phyloP scores from a whole-genome alignment of 2,888 invertebrate genomes.

The Odontocolon sp. region DNA sequence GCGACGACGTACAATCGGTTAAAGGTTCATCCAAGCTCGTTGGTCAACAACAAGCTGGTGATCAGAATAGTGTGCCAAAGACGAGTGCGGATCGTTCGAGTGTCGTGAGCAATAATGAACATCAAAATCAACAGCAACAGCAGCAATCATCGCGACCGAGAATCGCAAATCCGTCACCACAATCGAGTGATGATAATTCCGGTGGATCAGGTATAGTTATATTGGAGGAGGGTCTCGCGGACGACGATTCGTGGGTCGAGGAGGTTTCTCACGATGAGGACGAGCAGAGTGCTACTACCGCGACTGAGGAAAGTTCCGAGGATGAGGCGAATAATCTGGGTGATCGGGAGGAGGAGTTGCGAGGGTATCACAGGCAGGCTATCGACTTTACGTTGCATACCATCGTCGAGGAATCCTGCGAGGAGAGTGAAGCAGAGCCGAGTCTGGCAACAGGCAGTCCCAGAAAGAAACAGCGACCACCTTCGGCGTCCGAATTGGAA shows the following conservation, averaged over 20 bases:
- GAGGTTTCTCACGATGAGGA: slow-evolving; percentile 92
- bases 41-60: slow-evolving; percentile 29
- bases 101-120: slow-evolving; percentile 43
- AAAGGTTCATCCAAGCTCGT: slow-evolving; percentile 67
- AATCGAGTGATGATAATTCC: slow-evolving; percentile 83
- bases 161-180: slow-evolving; percentile 52
- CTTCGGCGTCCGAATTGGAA: slow-evolving; percentile 92
- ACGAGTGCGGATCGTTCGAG: slow-evolving; percentile 59
- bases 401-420: slow-evolving; percentile 96
- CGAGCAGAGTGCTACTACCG: slow-evolving; percentile 84
- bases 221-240: slow-evolving; percentile 93
- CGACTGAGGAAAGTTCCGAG: slow-evolving; percentile 87
- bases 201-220: slow-evolving; percentile 87
- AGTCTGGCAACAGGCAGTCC: slow-evolving; percentile 75
- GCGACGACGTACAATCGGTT: slow-evolving; percentile 76
- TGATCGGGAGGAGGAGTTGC: slow-evolving; percentile 90
- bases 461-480: slow-evolving; percentile 85
- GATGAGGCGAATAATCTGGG: slow-evolving; percentile 83
- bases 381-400: slow-evolving; percentile 96
- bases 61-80: slow-evolving; percentile 58
- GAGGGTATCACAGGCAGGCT: slow-evolving; percentile 91
- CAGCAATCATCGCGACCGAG: slow-evolving; percentile 29
- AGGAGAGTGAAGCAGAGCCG: slow-evolving; percentile 93
- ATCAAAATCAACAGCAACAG: not conserved
- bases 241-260: slow-evolving; percentile 96